These are phyloP conservation scores for Plebejus melissa DNA, from an alignment of 2,888 invertebrate species.

Conservation along the genomic window DNA sequence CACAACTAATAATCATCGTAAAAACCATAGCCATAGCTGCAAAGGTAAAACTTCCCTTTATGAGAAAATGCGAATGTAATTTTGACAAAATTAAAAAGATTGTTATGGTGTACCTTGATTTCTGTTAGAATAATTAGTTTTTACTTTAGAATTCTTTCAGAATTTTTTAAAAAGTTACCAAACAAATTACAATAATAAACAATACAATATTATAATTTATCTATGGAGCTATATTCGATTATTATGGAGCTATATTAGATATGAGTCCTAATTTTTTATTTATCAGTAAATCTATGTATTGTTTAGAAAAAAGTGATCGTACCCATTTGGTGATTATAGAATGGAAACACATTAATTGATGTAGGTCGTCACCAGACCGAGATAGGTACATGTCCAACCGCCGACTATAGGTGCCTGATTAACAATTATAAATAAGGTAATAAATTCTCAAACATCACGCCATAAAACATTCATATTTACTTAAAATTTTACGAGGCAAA, in stretches of 20 bases:
- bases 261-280: background rate
- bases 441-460: constrained; percentile 32
- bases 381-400: background rate
- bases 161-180: background rate
- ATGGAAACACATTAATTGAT: background rate
- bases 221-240: background rate
- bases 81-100: background rate
- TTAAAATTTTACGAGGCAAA: constrained; percentile 37
- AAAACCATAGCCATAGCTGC: background rate
- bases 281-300: background rate
- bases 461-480: constrained; percentile 40
- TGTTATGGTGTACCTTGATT: background rate
- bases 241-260: background rate
- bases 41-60: background rate
- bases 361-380: background rate
- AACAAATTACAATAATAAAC: background rate
- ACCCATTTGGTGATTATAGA: background rate
- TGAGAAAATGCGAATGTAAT: background rate
- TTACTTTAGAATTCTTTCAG: background rate
- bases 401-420: constrained; percentile 10
- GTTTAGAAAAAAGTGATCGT: background rate
- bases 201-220: background rate
- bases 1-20: background rate
- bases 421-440: constrained; percentile 30
- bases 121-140: background rate